Base-by-base conservation (phyloP, 2,797 vertebrate genomes). In the Crocodylus rhombifer region DNA sequence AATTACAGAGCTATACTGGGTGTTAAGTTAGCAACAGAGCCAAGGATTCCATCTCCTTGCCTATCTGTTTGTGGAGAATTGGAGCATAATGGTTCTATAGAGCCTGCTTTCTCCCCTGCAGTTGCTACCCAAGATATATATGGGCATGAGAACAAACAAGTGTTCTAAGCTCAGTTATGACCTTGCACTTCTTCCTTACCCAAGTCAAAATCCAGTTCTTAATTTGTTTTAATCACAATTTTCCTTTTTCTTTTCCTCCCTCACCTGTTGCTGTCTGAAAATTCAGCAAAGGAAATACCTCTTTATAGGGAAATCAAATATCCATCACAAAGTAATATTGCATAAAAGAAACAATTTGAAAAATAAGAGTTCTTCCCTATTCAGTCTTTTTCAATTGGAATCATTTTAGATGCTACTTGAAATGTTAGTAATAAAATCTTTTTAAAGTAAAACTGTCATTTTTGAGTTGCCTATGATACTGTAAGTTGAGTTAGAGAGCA, bases 171-270 rank as follows among this genome's bases (percentile, higher is more conserved):
- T 3, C 6, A 16, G 13, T 84, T 67, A 3, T 91, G 10, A 21
- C 15, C 16, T 61, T 62, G 36, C 0, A 0, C 0, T 71, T 4
- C 21, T 83, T 7, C 11, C 2, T 2, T 64, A 21, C 26, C 18
- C 2, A 80, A 7, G 11, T 81, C 82, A 78, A 86, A 84, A 62
- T 82, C 84, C 1, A 8, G 5, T 21, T 21, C 18, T 85, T 60
- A 1, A 2, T 33, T 71, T 3, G 5, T 87, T 82, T 89, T 21
- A 55, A 63, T 1, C 10, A 77, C 3, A 17, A 0, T 76, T 92
- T 90, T 90, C 71, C 20, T 77, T 13, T 36, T 87, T 92, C 30
- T 4, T 71, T 10, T 87, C 90, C 5, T 3, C 14, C 4, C 5
- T 16, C 67, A 85, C 11, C n/a, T 90, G 18, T 2, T 55, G 6